Percentiles rank a stretch among this genome's conserved stretches.
phyloP scores from a whole-genome alignment of 2,797 vertebrate species.

The Thripadectes ignobilis region DNA sequence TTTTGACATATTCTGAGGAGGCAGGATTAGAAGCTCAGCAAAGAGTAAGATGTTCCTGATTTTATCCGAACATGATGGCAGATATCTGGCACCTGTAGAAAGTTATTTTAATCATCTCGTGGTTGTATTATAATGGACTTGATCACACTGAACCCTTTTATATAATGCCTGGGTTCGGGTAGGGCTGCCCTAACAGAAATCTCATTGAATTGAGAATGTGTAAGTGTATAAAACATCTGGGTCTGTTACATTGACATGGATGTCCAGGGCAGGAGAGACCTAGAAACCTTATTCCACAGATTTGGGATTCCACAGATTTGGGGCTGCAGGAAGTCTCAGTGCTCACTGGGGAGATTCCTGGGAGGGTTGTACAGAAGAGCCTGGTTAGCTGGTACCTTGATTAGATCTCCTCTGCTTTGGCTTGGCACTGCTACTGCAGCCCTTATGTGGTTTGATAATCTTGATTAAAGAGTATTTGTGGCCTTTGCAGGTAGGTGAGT shows the following conservation, averaged over 20 bases:
- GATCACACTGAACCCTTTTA: not conserved
- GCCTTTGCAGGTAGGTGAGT: not conserved
- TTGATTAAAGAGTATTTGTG: not conserved
- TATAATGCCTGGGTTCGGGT: not conserved
- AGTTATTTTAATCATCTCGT: not conserved
- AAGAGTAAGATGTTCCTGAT: constrained; percentile 10
- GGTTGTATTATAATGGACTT: constrained; percentile 3
- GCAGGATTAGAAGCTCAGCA: constrained; percentile 38
- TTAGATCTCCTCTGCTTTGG: not conserved
- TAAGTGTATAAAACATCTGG: not conserved
- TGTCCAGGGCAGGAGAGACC: not conserved
- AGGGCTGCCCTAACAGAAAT: not conserved
- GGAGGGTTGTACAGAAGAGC: not conserved
- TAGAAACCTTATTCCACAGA: not conserved
- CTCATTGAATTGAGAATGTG: not conserved
- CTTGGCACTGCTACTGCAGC: not conserved
- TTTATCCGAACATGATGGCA: constrained; percentile 20
- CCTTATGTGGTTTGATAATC: not conserved
- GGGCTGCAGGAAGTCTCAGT: not conserved
- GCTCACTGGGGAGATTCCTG: not conserved
- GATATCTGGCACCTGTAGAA: constrained; percentile 53
- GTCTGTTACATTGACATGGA: not conserved
- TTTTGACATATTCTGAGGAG: constrained; percentile 51
- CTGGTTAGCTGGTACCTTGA: not conserved
- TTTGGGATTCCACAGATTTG: not conserved